A percentile compares a stretch with the other conserved stretches of the same genome.
These are phyloP conservation scores for Mus pahari DNA, from an alignment of 2,113 vertebrate species.

Conservation along the genomic window DNA sequence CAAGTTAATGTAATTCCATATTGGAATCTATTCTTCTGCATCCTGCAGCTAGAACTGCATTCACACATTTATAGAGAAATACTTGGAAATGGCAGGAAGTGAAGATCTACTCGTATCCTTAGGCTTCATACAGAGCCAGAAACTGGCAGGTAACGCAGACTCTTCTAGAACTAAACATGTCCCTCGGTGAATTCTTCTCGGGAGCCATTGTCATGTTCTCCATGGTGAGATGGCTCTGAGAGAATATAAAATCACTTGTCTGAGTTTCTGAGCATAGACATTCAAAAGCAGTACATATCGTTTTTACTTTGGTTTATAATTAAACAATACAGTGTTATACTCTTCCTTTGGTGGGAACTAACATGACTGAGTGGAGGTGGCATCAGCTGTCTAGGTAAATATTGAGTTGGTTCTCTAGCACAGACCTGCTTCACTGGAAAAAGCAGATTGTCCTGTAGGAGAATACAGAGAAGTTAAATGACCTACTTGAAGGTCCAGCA, in stretches of 20 bases:
- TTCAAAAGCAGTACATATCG: background rate
- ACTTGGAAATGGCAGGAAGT: background rate
- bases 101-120: conserved; percentile 82
- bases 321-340: background rate
- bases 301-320: background rate
- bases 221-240: conserved; percentile 92
- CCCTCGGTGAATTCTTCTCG: conserved; percentile 89
- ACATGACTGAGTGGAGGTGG: background rate
- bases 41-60: background rate
- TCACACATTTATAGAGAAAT: background rate
- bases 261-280: background rate
- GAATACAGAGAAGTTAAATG: background rate
- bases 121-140: conserved; percentile 89
- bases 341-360: background rate
- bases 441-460: background rate
- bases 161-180: conserved; percentile 94
- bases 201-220: conserved; percentile 86
- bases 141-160: conserved; percentile 91
- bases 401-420: background rate
- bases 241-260: conserved; percentile 93
- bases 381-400: background rate
- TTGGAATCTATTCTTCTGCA: background rate
- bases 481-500: background rate
- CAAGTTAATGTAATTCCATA: background rate
- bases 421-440: background rate